Evolutionary conservation across 2,888 invertebrate genomes (phyloP).

Genomic region (Rhamphomyia laevipes): DNA sequence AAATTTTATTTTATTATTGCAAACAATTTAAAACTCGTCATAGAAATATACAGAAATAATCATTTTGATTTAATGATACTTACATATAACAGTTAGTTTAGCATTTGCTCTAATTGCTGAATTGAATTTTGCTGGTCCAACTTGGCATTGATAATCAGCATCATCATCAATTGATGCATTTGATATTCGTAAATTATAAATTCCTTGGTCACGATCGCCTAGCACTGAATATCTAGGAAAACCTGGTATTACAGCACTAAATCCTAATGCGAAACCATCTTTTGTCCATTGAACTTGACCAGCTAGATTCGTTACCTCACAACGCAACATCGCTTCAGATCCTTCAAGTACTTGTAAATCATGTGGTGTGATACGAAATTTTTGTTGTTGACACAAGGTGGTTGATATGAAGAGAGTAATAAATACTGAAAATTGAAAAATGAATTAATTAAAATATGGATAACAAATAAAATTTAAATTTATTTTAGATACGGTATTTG

Average conservation of each 20-base stretch:
- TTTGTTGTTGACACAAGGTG: slow-evolving; percentile 51
- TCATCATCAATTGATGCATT: slow-evolving; percentile 86
- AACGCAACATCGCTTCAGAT: slow-evolving; percentile 67
- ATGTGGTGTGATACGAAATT: slow-evolving; percentile 64
- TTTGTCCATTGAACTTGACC: no score
- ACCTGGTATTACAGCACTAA: no score
- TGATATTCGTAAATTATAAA: slow-evolving; percentile 77
- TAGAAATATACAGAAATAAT: background rate
- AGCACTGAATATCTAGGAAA: no score
- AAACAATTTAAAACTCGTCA: no score
- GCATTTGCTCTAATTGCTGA: slow-evolving; percentile 80
- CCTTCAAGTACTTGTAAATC: slow-evolving; percentile 74
- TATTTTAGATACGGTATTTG: no score
- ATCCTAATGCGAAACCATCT: no score
- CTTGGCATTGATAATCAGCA: slow-evolving; percentile 94
- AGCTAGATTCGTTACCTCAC: slow-evolving; percentile 71
- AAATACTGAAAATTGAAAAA: slow-evolving; percentile 24
- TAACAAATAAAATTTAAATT: no score
- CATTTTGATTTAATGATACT: background rate
- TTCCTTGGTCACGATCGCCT: no score
- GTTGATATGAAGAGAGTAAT: slow-evolving; percentile 12
- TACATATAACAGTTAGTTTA: no score
- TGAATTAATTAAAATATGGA: background rate
- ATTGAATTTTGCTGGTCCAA: slow-evolving; percentile 69
- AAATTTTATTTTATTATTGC: no score